phyloP scores from a whole-genome alignment of 2,888 invertebrate species.

The Empis stercorea region DNA sequence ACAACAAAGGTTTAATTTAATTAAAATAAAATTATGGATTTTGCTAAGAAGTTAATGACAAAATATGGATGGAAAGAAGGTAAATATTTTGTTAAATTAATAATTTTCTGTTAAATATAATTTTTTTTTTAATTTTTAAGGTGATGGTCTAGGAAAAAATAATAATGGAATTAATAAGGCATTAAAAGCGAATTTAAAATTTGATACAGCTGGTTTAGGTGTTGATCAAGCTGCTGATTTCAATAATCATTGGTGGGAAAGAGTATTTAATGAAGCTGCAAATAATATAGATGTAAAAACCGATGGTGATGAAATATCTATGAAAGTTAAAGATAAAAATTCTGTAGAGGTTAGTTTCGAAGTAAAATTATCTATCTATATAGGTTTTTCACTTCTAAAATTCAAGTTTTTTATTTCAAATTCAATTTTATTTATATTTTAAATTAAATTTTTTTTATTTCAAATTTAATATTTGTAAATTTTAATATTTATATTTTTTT shows the following conservation, averaged over 20 bases:
- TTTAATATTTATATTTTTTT: too few species aligned
- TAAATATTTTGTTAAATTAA: conserved; percentile 3
- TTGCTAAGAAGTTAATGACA: conserved; percentile 27
- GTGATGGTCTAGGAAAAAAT: conserved; percentile 62
- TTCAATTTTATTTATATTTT: too few species aligned
- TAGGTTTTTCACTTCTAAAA: too few species aligned
- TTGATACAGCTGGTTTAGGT: conserved; percentile 66
- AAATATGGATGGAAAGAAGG: conserved; percentile 36
- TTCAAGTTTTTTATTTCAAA: too few species aligned
- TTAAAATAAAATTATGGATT: conserved; percentile 28
- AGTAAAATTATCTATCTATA: conserved; percentile 12
- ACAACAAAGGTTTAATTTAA: too few species aligned
- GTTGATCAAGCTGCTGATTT: conserved; percentile 61
- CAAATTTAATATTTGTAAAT: too few species aligned
- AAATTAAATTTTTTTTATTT: too few species aligned
- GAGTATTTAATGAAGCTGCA: conserved; percentile 60
- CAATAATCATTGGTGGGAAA: conserved; percentile 77
- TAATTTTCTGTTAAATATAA: background rate
- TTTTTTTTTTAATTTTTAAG: conserved; percentile 4
- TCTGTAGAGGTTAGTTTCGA: conserved; percentile 28
- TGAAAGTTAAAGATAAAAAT: conserved; percentile 23
- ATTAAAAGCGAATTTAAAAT: conserved; percentile 66
- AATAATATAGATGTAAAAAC: conserved; percentile 47
- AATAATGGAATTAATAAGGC: conserved; percentile 66
- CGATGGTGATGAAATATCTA: conserved; percentile 19